Conservation (phyloP, 2,113 vertebrate species). For the Verasper variegatus region DNA sequence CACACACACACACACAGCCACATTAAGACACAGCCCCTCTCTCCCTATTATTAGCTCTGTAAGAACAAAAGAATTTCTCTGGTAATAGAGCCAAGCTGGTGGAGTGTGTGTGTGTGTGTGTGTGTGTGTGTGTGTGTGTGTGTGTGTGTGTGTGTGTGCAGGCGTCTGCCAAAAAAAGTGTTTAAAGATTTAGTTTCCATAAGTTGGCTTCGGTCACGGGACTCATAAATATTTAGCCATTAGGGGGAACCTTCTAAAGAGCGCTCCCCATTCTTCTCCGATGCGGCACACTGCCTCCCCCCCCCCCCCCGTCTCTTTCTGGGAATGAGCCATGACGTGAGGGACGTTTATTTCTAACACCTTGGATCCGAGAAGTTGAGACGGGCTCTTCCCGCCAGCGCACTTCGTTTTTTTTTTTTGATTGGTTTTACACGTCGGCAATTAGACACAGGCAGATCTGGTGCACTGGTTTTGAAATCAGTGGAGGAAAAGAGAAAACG, state of each 20-base stretch:
- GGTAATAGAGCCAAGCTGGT: constrained; percentile 86
- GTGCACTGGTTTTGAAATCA: constrained; percentile 65
- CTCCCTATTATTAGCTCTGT: constrained; percentile 91
- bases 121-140: constrained; percentile 81
- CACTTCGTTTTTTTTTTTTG: constrained; percentile 37
- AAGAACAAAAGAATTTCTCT: constrained; percentile 95
- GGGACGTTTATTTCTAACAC: constrained; percentile 69
- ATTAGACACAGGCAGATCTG: constrained; percentile 42
- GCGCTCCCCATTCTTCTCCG: constrained; percentile 65
- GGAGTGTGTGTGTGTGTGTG: constrained; percentile 78
- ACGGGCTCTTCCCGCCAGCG: constrained; percentile 33
- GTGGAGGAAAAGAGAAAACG: not conserved
- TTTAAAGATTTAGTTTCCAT: constrained; percentile 88
- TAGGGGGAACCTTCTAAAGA: constrained; percentile 71
- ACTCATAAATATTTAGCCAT: constrained; percentile 82
- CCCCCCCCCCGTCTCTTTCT: constrained; percentile 39
- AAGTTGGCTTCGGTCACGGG: constrained; percentile 79
- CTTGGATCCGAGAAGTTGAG: constrained; percentile 53
- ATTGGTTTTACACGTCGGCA: constrained; percentile 63
- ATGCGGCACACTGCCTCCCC: constrained; percentile 9
- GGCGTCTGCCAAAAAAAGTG: constrained; percentile 78
- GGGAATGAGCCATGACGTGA: constrained; percentile 64
- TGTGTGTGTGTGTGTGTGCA: constrained; percentile 78
- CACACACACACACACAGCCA: constrained; percentile 45
- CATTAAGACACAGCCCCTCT: constrained; percentile 58